Evolutionary conservation across 2,113 vertebrate genomes (phyloP).

Genomic region (Etia nguti): DNA sequence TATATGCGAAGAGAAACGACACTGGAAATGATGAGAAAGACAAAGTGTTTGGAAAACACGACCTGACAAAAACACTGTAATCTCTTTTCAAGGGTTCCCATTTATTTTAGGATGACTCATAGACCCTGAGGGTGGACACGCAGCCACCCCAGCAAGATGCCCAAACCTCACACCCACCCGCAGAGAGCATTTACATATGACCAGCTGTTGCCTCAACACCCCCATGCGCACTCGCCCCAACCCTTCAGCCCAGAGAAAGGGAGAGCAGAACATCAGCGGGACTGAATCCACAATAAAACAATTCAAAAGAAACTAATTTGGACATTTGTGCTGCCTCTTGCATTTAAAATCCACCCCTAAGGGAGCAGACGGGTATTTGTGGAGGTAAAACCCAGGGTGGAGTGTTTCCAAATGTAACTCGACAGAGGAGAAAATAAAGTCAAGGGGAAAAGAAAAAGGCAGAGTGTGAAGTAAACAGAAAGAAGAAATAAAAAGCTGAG

Average conservation of each 20-base stretch:
- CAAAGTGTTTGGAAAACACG: not conserved
- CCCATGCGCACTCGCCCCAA: not conserved
- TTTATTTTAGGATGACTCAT: not conserved
- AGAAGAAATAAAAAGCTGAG: not conserved
- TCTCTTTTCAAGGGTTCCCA: not conserved
- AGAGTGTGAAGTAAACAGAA: not conserved
- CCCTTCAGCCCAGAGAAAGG: not conserved
- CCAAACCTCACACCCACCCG: not conserved
- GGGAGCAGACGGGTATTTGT: not conserved
- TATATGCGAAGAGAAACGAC: not conserved
- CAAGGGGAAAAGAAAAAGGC: not conserved
- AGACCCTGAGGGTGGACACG: not conserved
- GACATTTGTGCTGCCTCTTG: not conserved
- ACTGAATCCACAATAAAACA: constrained; percentile 7
- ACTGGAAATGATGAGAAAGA: not conserved
- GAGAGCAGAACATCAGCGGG: not conserved
- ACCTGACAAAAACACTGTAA: not conserved
- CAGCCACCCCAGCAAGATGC: not conserved
- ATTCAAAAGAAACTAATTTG: constrained; percentile 34
- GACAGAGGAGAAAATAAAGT: constrained; percentile 35
- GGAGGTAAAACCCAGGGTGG: not conserved
- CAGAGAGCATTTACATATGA: not conserved
- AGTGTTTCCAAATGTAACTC: constrained; percentile 8
- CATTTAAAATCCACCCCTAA: constrained; percentile 31
- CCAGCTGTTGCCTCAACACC: constrained; percentile 9